Evolutionary conservation across 2,797 vertebrate species (phyloP).

Genomic region (Momotus momota): DNA sequence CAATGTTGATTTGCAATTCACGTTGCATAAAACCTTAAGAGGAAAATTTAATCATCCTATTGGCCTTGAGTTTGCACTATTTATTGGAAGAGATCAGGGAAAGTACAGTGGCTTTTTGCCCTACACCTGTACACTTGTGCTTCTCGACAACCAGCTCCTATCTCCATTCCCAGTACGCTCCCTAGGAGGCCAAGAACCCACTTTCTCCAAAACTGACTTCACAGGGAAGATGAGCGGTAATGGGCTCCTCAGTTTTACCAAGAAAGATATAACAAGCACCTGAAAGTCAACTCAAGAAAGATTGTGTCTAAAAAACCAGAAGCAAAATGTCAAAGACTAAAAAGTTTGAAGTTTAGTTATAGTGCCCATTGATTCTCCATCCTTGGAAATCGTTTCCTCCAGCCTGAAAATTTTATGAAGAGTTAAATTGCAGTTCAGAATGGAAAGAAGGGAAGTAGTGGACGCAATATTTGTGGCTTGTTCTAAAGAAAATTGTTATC

Average conservation of each 20-base stretch:
- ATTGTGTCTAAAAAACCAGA: background rate
- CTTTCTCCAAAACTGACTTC: background rate
- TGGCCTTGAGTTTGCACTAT: background rate
- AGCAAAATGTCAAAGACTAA: background rate
- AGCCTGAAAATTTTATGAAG: background rate
- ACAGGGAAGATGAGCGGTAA: background rate
- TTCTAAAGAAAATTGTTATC: background rate
- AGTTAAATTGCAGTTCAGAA: background rate
- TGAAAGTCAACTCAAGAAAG: background rate
- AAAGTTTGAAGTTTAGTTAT: background rate
- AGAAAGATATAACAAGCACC: background rate
- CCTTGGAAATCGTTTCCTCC: background rate
- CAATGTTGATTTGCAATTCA: background rate
- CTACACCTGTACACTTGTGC: accelerated
- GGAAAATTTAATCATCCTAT: background rate
- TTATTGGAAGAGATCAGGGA: background rate
- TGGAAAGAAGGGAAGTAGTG: background rate
- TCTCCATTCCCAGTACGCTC: background rate
- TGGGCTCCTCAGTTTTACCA: background rate
- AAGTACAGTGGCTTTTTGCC: accelerated
- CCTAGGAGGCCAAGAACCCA: accelerated
- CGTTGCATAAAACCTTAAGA: background rate
- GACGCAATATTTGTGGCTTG: accelerated
- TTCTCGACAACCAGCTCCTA: background rate
- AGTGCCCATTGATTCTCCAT: accelerated